Base-by-base conservation (phyloP, 2,888 invertebrate genomes). In the Phymatocera aterrima region DNA sequence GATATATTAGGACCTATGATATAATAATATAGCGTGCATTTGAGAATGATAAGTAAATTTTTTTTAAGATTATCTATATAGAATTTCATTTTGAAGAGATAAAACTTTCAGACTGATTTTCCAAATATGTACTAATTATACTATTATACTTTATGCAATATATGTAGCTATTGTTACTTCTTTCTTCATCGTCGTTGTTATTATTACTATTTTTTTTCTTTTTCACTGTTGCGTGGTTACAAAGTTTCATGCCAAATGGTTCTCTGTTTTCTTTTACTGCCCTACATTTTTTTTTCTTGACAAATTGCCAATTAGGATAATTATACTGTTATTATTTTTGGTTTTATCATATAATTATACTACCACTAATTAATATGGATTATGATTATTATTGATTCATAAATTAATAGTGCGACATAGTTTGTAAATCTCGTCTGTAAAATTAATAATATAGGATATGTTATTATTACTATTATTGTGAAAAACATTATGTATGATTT, bases 401-500 rank as follows among this genome's bases (percentile, higher is more conserved):
- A 40, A n/a, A 31, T 70, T n/a, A 48, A 18, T 15, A 34, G 54
- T 72, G 51, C 51, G 15, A n/a, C 10, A 21, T 74, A 74, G 54
- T 37, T 57, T 70, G 48, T 70, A 70, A 28, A 51, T 48, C 70
- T 40, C 57, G 54, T 74, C 37, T 74, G 57, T 74, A 74, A 54
- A 74, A 54, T 57, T 31, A 74, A 54, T 57, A 40, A 15, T 74
- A 54, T 21, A 70, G n/a, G 28, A 68, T 77, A 77, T n/a, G 57
- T 57, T 51, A 51, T 60, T 34, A n/a, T 8, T 18, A 34, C 70
- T 78, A 77, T 83, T n/a, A n/a, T n/a, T n/a, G n/a, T n/a, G n/a
- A 81, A 80, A 81, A 83, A 81, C 77, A 81, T 78, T 81, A 79
- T 77, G 24, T 57, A n/a, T n/a, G 43, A 79, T 82, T 81, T 46